Percentiles rank a stretch among this genome's conserved stretches.
phyloP scores from a whole-genome alignment of 2,113 vertebrate species.

The Athene cunicularia region DNA sequence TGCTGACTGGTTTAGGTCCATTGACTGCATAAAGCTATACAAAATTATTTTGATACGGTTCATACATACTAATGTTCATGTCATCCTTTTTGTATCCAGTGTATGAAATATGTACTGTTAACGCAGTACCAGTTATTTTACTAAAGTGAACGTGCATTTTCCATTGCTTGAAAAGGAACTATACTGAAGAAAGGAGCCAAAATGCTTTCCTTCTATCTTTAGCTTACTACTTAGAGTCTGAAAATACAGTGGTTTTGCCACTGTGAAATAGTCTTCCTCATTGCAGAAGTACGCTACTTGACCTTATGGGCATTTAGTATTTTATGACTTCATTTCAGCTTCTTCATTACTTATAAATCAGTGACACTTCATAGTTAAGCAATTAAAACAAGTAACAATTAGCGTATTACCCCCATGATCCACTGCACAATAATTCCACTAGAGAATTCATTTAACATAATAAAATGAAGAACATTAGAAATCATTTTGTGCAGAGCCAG shows the following conservation, averaged over 20 bases:
- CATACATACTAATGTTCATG: background rate
- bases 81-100: background rate
- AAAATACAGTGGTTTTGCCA: background rate
- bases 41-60: background rate
- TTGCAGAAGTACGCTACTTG: background rate
- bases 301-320: conserved; percentile 1
- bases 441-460: conserved; percentile 57
- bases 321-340: conserved; percentile 39
- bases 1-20: background rate
- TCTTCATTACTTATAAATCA: conserved; percentile 68
- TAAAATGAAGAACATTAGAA: conserved; percentile 69
- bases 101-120: background rate
- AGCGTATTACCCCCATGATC: conserved; percentile 66
- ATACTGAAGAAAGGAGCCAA: background rate
- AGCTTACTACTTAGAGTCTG: background rate
- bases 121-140: background rate
- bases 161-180: background rate
- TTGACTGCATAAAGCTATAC: background rate
- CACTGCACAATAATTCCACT: conserved; percentile 54
- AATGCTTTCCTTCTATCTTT: background rate
- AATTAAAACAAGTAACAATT: conserved; percentile 72
- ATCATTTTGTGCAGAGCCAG: conserved; percentile 65
- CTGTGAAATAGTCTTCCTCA: background rate
- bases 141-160: background rate
- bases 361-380: conserved; percentile 56